A percentile compares a stretch with the other conserved stretches of the same genome.
phyloP scores from a whole-genome alignment of 1,140 invertebrate genomes.

The Gerris buenoi region DNA sequence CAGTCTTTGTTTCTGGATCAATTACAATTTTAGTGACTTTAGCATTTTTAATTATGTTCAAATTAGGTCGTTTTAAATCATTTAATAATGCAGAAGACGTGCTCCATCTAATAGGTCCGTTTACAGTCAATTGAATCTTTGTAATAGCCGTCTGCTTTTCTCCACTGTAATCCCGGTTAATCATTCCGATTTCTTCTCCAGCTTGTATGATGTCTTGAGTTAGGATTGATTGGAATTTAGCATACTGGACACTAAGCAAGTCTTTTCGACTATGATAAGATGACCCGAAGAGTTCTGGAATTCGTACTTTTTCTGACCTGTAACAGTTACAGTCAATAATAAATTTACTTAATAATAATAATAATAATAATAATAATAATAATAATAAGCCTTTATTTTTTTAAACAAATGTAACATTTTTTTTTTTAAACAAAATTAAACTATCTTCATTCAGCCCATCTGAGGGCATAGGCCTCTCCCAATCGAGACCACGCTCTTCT shows the following conservation, averaged over 20 bases:
- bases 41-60: constrained; percentile 37
- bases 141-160: constrained; percentile 46
- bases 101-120: constrained; percentile 36
- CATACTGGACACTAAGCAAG: constrained; percentile 64
- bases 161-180: constrained; percentile 73
- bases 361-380: no score
- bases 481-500: no score
- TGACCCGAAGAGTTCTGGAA: no score
- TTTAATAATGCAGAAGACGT: constrained; percentile 40
- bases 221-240: constrained; percentile 64
- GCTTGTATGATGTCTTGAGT: constrained; percentile 73
- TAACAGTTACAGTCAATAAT: no score
- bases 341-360: no score
- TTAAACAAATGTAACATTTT: no score
- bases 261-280: no score
- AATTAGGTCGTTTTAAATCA: constrained; percentile 37
- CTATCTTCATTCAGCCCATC: no score
- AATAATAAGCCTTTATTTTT: no score
- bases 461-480: no score
- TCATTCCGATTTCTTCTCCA: constrained; percentile 71
- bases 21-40: constrained; percentile 39
- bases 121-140: constrained; percentile 26
- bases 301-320: no score
- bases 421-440: no score
- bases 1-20: constrained; percentile 27